Conservation (phyloP, 2,113 vertebrate genomes). For the Talpa occidentalis region DNA sequence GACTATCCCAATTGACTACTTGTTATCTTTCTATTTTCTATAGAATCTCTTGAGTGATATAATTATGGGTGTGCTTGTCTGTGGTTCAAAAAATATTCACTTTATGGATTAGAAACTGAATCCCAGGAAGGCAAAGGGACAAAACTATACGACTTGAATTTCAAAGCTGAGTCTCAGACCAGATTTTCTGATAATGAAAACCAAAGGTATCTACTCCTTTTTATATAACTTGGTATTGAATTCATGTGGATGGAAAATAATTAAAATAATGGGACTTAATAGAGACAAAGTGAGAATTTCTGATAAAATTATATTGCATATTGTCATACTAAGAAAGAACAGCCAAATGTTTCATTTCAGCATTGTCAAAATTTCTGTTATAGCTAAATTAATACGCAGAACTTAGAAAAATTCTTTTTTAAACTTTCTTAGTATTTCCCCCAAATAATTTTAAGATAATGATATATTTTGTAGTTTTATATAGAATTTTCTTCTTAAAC, state of each 20-base stretch:
- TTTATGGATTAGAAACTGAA: constrained; percentile 11
- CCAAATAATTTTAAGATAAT: constrained; percentile 32
- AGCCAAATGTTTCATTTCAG: constrained; percentile 11
- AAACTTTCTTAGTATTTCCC: background rate
- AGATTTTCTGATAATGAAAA: constrained; percentile 5
- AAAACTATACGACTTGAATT: background rate
- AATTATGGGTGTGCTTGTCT: background rate
- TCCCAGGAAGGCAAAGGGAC: background rate
- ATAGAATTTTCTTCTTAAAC: background rate
- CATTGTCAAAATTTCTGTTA: background rate
- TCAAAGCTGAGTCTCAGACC: background rate
- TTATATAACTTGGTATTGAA: background rate
- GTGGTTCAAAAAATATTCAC: background rate
- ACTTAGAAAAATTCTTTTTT: background rate
- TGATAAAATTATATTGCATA: background rate
- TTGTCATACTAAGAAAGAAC: background rate
- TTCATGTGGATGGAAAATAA: background rate
- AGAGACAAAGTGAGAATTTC: background rate
- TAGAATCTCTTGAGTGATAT: background rate
- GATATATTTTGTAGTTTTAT: background rate
- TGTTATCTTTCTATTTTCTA: constrained; percentile 14
- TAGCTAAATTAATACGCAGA: background rate
- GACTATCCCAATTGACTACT: background rate
- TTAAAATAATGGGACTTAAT: constrained; percentile 28
- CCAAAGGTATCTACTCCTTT: background rate